These are phyloP conservation scores for Aspidoscelis tigris DNA, from an alignment of 2,113 vertebrate genomes.

Conservation along the genomic window DNA sequence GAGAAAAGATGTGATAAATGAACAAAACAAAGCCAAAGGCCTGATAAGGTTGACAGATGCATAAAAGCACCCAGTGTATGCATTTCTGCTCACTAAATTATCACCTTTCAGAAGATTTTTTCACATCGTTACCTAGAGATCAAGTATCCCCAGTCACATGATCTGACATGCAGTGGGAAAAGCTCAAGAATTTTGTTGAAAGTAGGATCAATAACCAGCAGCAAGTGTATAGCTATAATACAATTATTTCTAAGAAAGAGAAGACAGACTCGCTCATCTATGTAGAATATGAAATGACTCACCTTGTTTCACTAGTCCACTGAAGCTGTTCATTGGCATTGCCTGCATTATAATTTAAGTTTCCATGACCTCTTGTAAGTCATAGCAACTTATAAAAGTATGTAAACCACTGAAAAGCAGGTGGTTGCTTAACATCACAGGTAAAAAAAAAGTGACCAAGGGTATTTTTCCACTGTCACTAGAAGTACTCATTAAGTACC, in stretches of 20 bases:
- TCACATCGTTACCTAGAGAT: neutral
- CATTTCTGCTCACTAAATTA: accelerated
- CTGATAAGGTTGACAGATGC: neutral
- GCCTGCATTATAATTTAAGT: too few species aligned
- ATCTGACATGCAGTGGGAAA: conserved; percentile 3
- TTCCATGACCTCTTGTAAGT: too few species aligned
- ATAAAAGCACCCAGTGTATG: conserved; percentile 4
- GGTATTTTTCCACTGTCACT: too few species aligned
- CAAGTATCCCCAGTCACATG: neutral
- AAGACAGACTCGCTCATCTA: neutral
- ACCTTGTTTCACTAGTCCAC: neutral
- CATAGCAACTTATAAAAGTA: accelerated
- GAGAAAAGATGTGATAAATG: conserved; percentile 14
- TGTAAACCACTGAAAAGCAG: neutral
- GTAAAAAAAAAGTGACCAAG: too few species aligned
- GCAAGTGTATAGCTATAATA: neutral
- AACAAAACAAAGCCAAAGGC: conserved; percentile 17
- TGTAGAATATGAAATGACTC: neutral
- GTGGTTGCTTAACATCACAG: neutral
- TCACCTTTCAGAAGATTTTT: neutral
- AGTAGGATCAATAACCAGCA: neutral
- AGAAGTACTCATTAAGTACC: too few species aligned
- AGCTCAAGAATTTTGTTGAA: neutral
- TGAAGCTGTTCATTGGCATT: too few species aligned
- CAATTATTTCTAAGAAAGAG: neutral